phyloP scores from a whole-genome alignment of 2,888 invertebrate species.

The Trissoscelio sp. region DNA sequence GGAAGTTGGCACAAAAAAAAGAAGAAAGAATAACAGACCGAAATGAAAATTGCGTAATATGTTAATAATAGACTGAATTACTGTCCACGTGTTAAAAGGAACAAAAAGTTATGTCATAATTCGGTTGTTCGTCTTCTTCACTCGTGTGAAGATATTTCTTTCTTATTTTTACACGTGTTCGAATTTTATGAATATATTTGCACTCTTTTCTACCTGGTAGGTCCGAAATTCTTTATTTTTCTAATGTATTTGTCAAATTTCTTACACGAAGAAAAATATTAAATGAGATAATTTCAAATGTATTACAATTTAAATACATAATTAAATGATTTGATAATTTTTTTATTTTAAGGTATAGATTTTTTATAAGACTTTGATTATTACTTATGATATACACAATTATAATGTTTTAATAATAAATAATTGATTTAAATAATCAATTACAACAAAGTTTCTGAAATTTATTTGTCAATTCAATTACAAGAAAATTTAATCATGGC shows the following conservation, averaged over 20 bases:
- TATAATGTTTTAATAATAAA: too few species aligned
- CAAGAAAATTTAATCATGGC: too few species aligned
- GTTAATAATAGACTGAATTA: conserved; percentile 13
- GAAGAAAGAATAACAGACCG: conserved; percentile 23
- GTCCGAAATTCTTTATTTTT: background rate
- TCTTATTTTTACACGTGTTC: conserved; percentile 16
- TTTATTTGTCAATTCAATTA: too few species aligned
- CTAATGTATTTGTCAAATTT: background rate
- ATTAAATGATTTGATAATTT: too few species aligned
- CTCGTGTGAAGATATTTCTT: background rate
- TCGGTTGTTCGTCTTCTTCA: background rate
- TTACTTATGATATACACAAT: too few species aligned
- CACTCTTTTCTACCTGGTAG: background rate
- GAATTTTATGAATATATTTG: conserved; percentile 27
- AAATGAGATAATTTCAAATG: too few species aligned
- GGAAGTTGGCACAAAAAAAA: background rate
- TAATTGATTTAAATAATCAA: too few species aligned
- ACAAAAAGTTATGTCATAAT: conserved; percentile 2
- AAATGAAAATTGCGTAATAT: conserved; percentile 24
- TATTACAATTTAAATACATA: too few species aligned
- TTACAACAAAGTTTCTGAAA: too few species aligned
- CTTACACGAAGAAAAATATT: too few species aligned
- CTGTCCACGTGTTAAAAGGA: conserved; percentile 9
- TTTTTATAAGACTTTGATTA: too few species aligned
- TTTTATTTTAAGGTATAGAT: too few species aligned